Percentiles rank a stretch among this genome's conserved stretches.
phyloP scores from a whole-genome alignment of 2,888 invertebrate species.

The Scrobipalpa atriplicella region DNA sequence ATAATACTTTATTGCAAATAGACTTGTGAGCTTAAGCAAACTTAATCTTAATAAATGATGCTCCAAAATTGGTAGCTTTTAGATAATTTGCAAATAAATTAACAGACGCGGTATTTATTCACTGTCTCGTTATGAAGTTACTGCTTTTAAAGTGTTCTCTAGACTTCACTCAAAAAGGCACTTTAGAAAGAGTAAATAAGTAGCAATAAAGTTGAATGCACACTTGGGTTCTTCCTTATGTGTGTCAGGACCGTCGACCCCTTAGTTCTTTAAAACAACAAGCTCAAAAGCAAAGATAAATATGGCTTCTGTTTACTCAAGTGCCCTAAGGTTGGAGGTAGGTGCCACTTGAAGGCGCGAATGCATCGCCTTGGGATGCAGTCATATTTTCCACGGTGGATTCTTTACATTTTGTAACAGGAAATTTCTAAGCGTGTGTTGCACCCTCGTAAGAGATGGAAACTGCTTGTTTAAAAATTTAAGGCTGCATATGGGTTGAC shows the following conservation, averaged over 20 bases:
- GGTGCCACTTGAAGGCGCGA: conserved; percentile 60
- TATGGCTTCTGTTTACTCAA: conserved; percentile 65
- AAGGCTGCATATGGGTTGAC: conserved; percentile 29
- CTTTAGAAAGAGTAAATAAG: background rate
- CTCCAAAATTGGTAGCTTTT: background rate
- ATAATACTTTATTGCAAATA: conserved; percentile 7
- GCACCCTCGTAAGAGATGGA: background rate
- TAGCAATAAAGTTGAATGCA: background rate
- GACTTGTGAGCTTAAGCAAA: background rate
- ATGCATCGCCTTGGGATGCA: conserved; percentile 38
- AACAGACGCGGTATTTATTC: background rate
- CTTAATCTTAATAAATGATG: conserved; percentile 12
- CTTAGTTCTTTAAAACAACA: conserved; percentile 65
- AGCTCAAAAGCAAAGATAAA: conserved; percentile 67
- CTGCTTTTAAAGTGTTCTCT: background rate
- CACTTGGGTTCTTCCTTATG: conserved; percentile 38
- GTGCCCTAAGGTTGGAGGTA: conserved; percentile 56
- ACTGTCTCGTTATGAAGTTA: background rate
- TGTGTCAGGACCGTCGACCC: conserved; percentile 68
- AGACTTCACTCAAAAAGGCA: background rate
- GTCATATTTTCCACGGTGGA: conserved; percentile 28
- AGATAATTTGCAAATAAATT: conserved; percentile 15
- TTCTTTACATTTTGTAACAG: conserved; percentile 21
- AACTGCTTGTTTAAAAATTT: conserved; percentile 24
- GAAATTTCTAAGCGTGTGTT: conserved; percentile 14